A percentile compares a stretch with the other conserved stretches of the same genome.
Evolutionary conservation across 2,888 invertebrate genomes (phyloP).

Genomic region (Athrips mouffetella): DNA sequence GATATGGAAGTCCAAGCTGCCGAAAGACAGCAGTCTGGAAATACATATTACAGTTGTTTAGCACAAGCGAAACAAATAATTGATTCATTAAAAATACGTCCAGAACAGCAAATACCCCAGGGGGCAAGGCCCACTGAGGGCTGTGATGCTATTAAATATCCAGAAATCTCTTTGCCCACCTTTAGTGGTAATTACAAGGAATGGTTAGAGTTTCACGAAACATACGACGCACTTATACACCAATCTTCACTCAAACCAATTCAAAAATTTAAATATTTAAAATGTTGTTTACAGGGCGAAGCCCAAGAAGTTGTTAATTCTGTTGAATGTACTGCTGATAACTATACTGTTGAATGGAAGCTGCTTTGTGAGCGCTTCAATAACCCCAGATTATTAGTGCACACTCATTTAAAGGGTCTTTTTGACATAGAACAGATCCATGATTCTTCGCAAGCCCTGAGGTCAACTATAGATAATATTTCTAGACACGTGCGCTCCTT

Average conservation of each 20-base stretch:
- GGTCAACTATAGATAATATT: slow-evolving; percentile 4
- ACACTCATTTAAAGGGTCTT: slow-evolving; percentile 17
- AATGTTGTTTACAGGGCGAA: background rate
- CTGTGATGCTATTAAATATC: background rate
- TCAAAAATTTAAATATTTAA: slow-evolving; percentile 13
- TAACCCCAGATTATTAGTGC: slow-evolving; percentile 16
- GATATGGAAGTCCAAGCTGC: background rate
- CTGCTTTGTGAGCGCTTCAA: slow-evolving; percentile 19
- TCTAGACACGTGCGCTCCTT: background rate
- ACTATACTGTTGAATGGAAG: slow-evolving; percentile 17
- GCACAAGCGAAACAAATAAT: background rate
- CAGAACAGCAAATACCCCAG: background rate
- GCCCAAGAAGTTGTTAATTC: slow-evolving; percentile 14
- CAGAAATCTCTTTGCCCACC: slow-evolving; percentile 10
- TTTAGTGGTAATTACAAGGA: slow-evolving; percentile 15
- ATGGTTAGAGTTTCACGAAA: slow-evolving; percentile 14
- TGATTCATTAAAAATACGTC: too few relatives aligned
- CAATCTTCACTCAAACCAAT: slow-evolving; percentile 10
- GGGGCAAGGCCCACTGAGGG: background rate
- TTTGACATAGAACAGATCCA: background rate
- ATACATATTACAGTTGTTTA: background rate
- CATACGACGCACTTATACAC: slow-evolving; percentile 10
- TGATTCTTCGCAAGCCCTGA: background rate
- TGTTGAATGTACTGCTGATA: slow-evolving; percentile 17
- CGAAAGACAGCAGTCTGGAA: background rate